Base-by-base conservation (phyloP, 2,888 invertebrate genomes). In the Dynastes tityus region DNA sequence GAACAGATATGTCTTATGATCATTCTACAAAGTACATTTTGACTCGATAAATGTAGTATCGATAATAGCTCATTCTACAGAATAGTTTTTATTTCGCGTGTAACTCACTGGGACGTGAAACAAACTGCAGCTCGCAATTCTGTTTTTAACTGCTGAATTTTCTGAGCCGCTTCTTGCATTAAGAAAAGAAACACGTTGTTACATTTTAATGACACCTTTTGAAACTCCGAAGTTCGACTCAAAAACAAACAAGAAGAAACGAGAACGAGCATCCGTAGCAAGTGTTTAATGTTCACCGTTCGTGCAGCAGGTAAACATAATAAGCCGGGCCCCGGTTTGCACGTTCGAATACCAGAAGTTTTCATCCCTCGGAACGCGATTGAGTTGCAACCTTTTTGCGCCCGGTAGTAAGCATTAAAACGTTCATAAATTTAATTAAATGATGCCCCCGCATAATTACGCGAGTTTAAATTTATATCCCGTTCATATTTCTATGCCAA, bases 351-450 rank as follows among this genome's bases (percentile, higher is more conserved):
- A 40, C 49, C 68, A 29, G 68, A 68, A 51, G 53, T 68, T 68
- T 68, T 13, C 68, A 68, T 68, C 68, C 68, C 13, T 6, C 2
- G 51, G 29, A 51, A 68, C 29, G 68, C 68, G 68, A 68, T 68
- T 68, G 68, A 68, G 68, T 68, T n/a, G 68, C 29, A 51, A 51
- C 51, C 49, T 68, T 51, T 68, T 68, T 67, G 65, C 65, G 32
- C 29, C 13, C 63, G n/a, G 68, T 51, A 68, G 51, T 51, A 27
- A 29, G 11, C 68, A 68, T 68, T 68, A 68, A 68, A 68, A 68
- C 68, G 51, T 51, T 68, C 68, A 68, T 68, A 68, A 68, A 68
- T 68, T 68, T 68, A 68, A 68, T 68, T 68, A 68, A 68, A 68
- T 68, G 68, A 68, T 51, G 68, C 68, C 68, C 51, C 29, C 27